Evolutionary conservation across 2,888 invertebrate genomes (phyloP).

Genomic region (Diogma glabrata): DNA sequence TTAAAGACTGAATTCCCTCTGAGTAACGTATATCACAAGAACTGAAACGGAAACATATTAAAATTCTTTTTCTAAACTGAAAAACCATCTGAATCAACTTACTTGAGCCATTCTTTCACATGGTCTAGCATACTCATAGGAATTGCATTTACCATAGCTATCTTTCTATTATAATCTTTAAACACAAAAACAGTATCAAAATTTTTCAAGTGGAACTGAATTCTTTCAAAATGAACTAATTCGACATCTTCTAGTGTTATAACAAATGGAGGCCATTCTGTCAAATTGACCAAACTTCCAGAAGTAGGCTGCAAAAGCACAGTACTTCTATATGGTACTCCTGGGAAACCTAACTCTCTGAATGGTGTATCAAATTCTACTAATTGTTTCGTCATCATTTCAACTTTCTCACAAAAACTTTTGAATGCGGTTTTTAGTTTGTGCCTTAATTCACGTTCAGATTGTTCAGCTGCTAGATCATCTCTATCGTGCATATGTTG

Average conservation of each 20-base stretch:
- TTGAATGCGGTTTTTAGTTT: slow-evolving; percentile 97
- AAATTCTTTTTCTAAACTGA: slow-evolving; percentile 6
- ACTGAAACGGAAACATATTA: slow-evolving; percentile 36
- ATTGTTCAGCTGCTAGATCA: slow-evolving; percentile 96
- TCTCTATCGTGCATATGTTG: slow-evolving; percentile 99
- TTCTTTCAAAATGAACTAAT: slow-evolving; percentile 96
- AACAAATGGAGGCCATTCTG: slow-evolving; percentile 99
- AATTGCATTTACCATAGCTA: slow-evolving; percentile 96
- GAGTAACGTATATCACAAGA: slow-evolving; percentile 95
- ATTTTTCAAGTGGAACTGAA: slow-evolving; percentile 96
- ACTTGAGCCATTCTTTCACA: slow-evolving; percentile 99
- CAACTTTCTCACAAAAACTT: slow-evolving; percentile 95
- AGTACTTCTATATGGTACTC: slow-evolving; percentile 93
- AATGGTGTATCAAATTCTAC: slow-evolving; percentile 99
- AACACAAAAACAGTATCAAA: slow-evolving; percentile 99
- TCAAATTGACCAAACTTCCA: slow-evolving; percentile 92
- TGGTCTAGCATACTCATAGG: slow-evolving; percentile 99
- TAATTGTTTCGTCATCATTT: slow-evolving; percentile 89
- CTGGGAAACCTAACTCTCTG: slow-evolving; percentile 94
- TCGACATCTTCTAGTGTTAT: slow-evolving; percentile 96
- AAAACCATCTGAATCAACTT: slow-evolving; percentile 32
- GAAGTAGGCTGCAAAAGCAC: slow-evolving; percentile 95
- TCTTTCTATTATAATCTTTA: slow-evolving; percentile 91
- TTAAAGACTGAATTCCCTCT: slow-evolving; percentile 95
- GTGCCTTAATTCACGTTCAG: slow-evolving; percentile 90